A percentile compares a stretch with the other conserved stretches of the same genome.
These are phyloP conservation scores for Drosophila micromelanica DNA, from an alignment of 1,140 invertebrate species.

Conservation along the genomic window DNA sequence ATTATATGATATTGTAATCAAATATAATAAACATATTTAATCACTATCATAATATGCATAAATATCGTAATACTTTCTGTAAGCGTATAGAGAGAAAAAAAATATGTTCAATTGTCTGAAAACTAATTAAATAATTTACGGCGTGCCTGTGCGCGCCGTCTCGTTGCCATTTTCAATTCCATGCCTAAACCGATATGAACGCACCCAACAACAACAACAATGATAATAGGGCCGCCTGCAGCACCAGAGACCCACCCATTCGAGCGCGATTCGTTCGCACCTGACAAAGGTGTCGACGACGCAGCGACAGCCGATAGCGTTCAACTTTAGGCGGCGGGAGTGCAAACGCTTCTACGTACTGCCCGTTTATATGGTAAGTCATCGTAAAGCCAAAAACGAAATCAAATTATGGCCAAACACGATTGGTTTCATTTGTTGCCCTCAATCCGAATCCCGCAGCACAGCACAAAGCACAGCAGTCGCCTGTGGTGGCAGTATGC, in stretches of 20 bases:
- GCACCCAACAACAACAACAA: slow-evolving; percentile 15
- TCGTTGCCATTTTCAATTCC: slow-evolving; percentile 20
- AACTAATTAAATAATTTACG: slow-evolving; percentile 57
- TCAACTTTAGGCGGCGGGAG: slow-evolving; percentile 69
- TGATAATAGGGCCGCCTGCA: slow-evolving; percentile 37
- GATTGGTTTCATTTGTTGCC: slow-evolving; percentile 26
- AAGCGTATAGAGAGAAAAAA: slow-evolving; percentile 1
- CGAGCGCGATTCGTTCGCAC: slow-evolving; percentile 73
- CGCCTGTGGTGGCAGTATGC: slow-evolving; percentile 76
- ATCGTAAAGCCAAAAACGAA: slow-evolving; percentile 34
- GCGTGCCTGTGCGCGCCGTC: slow-evolving; percentile 46
- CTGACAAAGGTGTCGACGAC: slow-evolving; percentile 75
- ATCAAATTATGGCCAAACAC: slow-evolving; percentile 45
- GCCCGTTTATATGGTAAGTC: slow-evolving; percentile 74
- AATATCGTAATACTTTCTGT: background rate
- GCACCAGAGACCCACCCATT: slow-evolving; percentile 61
- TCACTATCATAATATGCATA: background rate
- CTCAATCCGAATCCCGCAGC: slow-evolving; percentile 42
- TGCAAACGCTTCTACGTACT: slow-evolving; percentile 72
- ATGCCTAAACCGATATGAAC: slow-evolving; percentile 13
- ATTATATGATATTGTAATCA: too few relatives aligned
- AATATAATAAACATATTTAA: too few relatives aligned
- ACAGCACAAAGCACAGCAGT: slow-evolving; percentile 69
- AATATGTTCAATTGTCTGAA: slow-evolving; percentile 62
- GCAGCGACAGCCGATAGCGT: slow-evolving; percentile 67